A percentile compares a stretch with the other conserved stretches of the same genome.
Evolutionary conservation across 2,888 invertebrate species (phyloP).

Genomic region (Amblyjoppa fuscipennis): DNA sequence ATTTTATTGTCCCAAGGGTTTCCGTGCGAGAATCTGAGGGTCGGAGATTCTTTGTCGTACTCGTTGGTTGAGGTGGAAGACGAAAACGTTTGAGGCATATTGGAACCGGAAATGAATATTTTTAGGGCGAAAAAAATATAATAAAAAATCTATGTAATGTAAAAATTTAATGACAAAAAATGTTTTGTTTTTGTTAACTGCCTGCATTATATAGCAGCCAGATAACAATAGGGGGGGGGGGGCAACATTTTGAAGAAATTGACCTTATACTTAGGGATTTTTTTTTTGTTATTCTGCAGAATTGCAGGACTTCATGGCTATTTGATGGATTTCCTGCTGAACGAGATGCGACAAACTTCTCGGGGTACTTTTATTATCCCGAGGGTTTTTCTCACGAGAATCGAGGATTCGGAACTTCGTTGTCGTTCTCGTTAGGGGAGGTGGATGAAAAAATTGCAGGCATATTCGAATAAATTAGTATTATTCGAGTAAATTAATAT

Average conservation of each 20-base stretch:
- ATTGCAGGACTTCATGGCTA: conserved; percentile 19
- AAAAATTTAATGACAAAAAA: too few relatives aligned
- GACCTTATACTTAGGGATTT: background rate
- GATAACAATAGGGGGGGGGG: too few relatives aligned
- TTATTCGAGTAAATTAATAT: too few relatives aligned
- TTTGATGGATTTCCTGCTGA: conserved; percentile 46
- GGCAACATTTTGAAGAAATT: too few relatives aligned
- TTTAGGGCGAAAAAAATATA: background rate
- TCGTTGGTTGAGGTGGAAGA: background rate
- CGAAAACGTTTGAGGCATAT: too few relatives aligned
- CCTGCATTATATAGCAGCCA: too few relatives aligned
- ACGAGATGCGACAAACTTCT: conserved; percentile 44
- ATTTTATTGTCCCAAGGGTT: conserved; percentile 23
- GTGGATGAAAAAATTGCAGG: too few relatives aligned
- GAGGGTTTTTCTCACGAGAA: background rate
- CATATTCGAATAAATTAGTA: too few relatives aligned
- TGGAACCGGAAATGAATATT: too few relatives aligned
- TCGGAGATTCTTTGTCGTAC: background rate
- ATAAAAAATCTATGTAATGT: too few relatives aligned
- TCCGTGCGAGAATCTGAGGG: background rate
- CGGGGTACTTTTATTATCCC: conserved; percentile 31
- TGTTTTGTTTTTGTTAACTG: too few relatives aligned
- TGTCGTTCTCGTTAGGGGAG: too few relatives aligned
- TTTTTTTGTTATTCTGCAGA: background rate
- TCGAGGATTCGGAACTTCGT: background rate